A percentile compares a stretch with the other conserved stretches of the same genome.
These are phyloP conservation scores for Periparus ater DNA, from an alignment of 2,797 vertebrate species.

Conservation along the genomic window DNA sequence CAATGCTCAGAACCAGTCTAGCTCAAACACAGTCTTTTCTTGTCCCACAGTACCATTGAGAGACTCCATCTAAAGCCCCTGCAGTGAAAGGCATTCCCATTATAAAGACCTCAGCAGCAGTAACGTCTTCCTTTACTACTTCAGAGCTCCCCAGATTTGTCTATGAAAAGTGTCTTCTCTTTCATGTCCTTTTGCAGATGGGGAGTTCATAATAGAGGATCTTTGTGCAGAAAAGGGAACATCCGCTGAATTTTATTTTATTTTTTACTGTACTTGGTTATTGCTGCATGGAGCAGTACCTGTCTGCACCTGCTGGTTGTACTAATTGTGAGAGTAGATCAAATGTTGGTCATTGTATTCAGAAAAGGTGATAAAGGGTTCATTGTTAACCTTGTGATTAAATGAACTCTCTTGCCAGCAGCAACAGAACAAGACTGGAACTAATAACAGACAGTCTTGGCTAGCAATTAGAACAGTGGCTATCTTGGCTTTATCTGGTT, in stretches of 20 bases:
- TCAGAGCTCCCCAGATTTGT: neutral
- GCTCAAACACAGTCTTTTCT: neutral
- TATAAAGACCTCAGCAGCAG: neutral
- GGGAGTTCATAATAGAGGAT: neutral
- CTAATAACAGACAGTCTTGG: neutral
- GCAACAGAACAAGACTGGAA: neutral
- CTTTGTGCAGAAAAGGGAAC: neutral
- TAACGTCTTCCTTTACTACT: neutral
- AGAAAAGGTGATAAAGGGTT: neutral
- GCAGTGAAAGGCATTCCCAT: neutral
- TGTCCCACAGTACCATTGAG: neutral
- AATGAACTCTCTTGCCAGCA: neutral
- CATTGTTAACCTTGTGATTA: neutral
- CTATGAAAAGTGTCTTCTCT: neutral
- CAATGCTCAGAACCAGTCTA: neutral
- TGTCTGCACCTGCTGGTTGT: neutral
- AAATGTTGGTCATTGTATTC: neutral
- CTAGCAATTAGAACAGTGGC: neutral
- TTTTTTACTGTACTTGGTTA: neutral
- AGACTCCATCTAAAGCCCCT: neutral
- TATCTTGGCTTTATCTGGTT: neutral
- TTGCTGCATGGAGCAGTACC: neutral
- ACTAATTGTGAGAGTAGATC: neutral
- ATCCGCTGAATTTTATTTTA: neutral
- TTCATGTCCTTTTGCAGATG: neutral